phyloP scores from a whole-genome alignment of 2,113 vertebrate species.

The Echinops telfairi region DNA sequence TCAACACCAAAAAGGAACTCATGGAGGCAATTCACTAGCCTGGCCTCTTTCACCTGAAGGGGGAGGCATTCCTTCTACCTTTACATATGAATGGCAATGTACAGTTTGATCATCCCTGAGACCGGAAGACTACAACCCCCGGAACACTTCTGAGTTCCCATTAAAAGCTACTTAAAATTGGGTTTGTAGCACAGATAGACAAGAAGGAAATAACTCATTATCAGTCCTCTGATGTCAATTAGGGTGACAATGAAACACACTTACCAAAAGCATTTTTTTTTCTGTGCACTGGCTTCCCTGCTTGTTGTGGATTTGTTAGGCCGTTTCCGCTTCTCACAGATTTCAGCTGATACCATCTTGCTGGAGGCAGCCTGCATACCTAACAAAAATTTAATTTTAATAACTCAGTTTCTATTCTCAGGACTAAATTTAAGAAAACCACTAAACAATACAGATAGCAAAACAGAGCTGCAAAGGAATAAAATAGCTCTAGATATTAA shows the following conservation, averaged over 20 bases:
- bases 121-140: neutral
- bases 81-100: neutral
- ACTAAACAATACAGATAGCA: neutral
- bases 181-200: too few relatives aligned
- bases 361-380: conserved; percentile 95
- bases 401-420: neutral
- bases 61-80: neutral
- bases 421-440: neutral
- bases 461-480: neutral
- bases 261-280: conserved; percentile 92
- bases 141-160: neutral
- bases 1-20: neutral
- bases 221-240: neutral
- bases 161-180: neutral
- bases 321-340: conserved; percentile 86
- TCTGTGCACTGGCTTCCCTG: conserved; percentile 73
- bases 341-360: conserved; percentile 85
- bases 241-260: conserved; percentile 31
- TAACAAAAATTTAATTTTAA: conserved; percentile 74
- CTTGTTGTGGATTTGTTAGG: conserved; percentile 55
- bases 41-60: neutral
- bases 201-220: too few relatives aligned
- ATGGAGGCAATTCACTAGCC: neutral
- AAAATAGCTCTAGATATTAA: neutral
- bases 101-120: neutral